Evolutionary conservation across 1,140 invertebrate species (phyloP), one percentile per base, ranked within the genome.

Genomic region (Drosophila punjabiensis): DNA sequence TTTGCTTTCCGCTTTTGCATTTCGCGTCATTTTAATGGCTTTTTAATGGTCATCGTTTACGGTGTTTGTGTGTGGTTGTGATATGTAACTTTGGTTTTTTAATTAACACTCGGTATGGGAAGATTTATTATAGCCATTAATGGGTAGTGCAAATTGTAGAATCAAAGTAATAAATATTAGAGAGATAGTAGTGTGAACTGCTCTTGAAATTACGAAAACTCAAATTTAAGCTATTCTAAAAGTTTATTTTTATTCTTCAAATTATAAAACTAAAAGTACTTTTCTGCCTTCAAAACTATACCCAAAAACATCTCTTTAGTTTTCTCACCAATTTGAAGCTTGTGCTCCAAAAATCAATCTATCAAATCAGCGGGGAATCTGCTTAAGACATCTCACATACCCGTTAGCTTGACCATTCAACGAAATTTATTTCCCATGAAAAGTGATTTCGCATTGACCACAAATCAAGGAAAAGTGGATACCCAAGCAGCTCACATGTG

Each of bases 401-500:
- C 70, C 70, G 70, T 74, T 74, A 74, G 30, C 68, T 28, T 33
- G 43, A 1, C 33, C 24, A 30, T 55, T 76, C 60, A 64, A 37
- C 78, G 45, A 60, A 62, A 53, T 61, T 59, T 52, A 56, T 82
- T 80, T 75, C 74, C 70, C 85, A 89, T 78, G 76, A 80, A 80
- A 80, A 80, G 85, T 88, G 81, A 84, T 84, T 73, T 75, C 47
- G 58, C 55, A 53, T 65, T 78, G 66, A 73, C 65, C 85, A 88
- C 81, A 88, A 84, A 89, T 88, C 85, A 73, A 68, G 43, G 62
- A 74, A 68, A 66, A 60, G 48, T 73, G 50, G 61, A 66, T 52
- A 32, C 39, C 48, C 39, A n/a, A 50, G n/a, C 28, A 13, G 7
- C 14, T 45, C 53, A 55, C 52, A 82, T 87, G 83, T 87, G 80